Evolutionary conservation across 2,888 invertebrate genomes (phyloP).

Genomic region (Digitonthophagus gazella): DNA sequence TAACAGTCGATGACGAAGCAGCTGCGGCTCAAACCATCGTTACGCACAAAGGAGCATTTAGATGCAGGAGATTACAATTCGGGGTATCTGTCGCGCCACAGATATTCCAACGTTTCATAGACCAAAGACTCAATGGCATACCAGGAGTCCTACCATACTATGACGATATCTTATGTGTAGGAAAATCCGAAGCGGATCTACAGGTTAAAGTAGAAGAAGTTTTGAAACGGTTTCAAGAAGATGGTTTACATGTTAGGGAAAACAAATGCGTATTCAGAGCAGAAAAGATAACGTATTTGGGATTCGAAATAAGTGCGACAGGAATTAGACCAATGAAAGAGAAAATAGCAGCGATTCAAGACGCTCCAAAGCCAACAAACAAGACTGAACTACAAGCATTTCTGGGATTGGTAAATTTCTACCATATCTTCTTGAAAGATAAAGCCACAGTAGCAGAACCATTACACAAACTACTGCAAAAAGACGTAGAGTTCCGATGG

Average conservation of each 20-base stretch:
- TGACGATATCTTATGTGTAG: neutral
- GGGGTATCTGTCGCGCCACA: constrained; percentile 1
- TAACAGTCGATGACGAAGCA: constrained; percentile 39
- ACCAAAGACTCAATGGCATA: no score
- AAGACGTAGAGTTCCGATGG: neutral
- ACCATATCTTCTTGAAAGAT: constrained; percentile 11
- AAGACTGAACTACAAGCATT: constrained; percentile 21
- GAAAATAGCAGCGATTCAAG: constrained; percentile 4
- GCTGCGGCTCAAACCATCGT: constrained; percentile 40
- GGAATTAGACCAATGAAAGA: constrained; percentile 4
- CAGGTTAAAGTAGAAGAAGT: neutral
- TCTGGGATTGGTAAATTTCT: constrained; percentile 22
- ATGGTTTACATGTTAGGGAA: neutral
- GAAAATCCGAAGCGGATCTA: neutral
- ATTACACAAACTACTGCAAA: neutral
- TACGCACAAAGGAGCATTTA: constrained; percentile 33
- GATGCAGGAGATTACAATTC: neutral
- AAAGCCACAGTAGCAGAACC: constrained; percentile 1
- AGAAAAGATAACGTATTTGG: neutral
- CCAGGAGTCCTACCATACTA: no score
- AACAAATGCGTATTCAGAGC: neutral
- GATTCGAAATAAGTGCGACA: neutral
- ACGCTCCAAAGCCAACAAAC: constrained; percentile 16
- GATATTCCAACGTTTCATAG: no score
- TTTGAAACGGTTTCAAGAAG: neutral